Evolutionary conservation across 2,113 vertebrate genomes (phyloP).

Genomic region (Rhinogobius similis): DNA sequence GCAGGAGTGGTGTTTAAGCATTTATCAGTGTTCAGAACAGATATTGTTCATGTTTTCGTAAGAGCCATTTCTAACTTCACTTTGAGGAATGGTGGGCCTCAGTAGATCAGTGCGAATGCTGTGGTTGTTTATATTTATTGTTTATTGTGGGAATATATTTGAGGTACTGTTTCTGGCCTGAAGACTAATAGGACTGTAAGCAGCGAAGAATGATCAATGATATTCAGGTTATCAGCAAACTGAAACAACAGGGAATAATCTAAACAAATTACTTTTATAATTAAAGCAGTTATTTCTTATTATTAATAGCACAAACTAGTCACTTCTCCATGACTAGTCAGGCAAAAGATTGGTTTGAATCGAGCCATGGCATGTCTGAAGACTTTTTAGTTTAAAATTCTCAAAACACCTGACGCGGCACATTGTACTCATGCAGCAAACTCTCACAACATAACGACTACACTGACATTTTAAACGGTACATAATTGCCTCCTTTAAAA

Average conservation of each 20-base stretch:
- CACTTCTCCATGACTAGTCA: not conserved
- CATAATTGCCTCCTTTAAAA: not conserved
- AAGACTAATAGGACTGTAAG: too few relatives aligned
- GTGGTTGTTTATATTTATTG: not conserved
- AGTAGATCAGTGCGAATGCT: not conserved
- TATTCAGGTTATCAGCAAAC: not conserved
- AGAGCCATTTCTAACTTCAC: not conserved
- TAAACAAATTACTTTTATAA: too few relatives aligned
- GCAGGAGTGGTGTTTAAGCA: constrained; percentile 1
- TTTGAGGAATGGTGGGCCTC: not conserved
- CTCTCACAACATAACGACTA: not conserved
- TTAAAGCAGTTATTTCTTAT: not conserved
- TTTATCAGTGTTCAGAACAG: constrained; percentile 20
- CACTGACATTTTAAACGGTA: not conserved
- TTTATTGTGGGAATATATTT: not conserved
- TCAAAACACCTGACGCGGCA: constrained; percentile 1
- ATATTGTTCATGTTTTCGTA: constrained; percentile 18
- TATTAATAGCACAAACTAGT: too few relatives aligned
- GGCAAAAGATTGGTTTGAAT: not conserved
- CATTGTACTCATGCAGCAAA: constrained; percentile 3
- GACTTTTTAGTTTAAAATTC: not conserved
- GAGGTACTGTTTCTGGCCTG: too few relatives aligned
- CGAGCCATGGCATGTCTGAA: too few relatives aligned
- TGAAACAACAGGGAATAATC: not conserved
- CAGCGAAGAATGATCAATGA: not conserved